These are phyloP conservation scores for Ypsolopha sequella DNA, from an alignment of 2,888 invertebrate species.

Conservation along the genomic window DNA sequence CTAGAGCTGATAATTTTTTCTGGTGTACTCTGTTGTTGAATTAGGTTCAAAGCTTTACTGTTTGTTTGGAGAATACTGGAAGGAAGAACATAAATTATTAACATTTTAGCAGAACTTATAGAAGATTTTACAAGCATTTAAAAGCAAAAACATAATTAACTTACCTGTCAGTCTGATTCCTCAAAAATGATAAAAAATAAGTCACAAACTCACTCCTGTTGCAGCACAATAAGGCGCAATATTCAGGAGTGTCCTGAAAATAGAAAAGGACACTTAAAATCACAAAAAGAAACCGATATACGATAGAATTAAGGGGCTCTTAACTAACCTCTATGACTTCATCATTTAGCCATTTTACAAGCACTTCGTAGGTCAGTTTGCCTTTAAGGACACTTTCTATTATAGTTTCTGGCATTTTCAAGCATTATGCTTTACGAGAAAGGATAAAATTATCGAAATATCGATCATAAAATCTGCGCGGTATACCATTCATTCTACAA, in stretches of 20 bases:
- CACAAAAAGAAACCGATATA: conserved; percentile 9
- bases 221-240: conserved; percentile 44
- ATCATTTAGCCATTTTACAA: conserved; percentile 58
- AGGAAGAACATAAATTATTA: conserved; percentile 13
- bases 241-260: conserved; percentile 41
- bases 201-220: conserved; percentile 65
- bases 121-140: neutral
- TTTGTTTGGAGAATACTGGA: conserved; percentile 53
- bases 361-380: conserved; percentile 39
- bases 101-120: conserved; percentile 4
- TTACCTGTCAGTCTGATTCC: conserved; percentile 67
- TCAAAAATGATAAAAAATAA: conserved; percentile 67
- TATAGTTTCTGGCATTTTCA: conserved; percentile 57
- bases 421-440: conserved; percentile 11
- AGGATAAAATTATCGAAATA: conserved; percentile 25
- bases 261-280: neutral
- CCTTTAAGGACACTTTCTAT: conserved; percentile 56
- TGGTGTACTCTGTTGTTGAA: conserved; percentile 44
- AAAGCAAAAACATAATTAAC: conserved; percentile 8
- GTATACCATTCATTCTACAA: neutral
- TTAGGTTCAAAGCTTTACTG: conserved; percentile 39
- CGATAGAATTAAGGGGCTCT: conserved; percentile 23
- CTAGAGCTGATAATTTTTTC: conserved; percentile 38
- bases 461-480: conserved; percentile 15
- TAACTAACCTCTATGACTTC: conserved; percentile 43